Percentiles rank a stretch among this genome's conserved stretches.
phyloP scores from a whole-genome alignment of 2,113 vertebrate genomes.

The Hippolais icterina region DNA sequence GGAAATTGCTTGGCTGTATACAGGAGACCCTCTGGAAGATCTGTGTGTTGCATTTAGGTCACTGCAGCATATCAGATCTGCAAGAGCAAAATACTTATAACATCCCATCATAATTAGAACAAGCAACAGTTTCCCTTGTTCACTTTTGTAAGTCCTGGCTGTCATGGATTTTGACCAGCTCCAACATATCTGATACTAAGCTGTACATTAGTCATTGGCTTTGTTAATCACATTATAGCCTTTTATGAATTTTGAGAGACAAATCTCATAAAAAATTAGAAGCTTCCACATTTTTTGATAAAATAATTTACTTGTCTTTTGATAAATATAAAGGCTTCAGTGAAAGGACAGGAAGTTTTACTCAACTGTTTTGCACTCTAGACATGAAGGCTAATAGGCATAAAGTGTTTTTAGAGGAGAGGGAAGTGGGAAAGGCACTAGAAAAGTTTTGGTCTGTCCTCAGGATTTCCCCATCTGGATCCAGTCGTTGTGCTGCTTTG shows the following conservation, averaged over 20 bases:
- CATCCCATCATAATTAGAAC: neutral
- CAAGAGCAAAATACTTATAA: neutral
- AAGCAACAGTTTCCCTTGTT: neutral
- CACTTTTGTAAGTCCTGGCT: neutral
- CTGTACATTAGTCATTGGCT: neutral
- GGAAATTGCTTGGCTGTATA: neutral
- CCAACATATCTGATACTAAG: neutral
- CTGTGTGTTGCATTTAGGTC: neutral
- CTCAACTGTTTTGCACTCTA: neutral
- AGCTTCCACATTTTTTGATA: neutral
- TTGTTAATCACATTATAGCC: neutral
- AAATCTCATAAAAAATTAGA: neutral
- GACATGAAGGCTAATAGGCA: neutral
- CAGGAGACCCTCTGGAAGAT: neutral
- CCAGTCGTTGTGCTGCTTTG: fast-evolving
- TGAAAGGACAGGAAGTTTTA: neutral
- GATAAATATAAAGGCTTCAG: neutral
- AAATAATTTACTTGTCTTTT: neutral
- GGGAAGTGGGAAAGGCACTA: neutral
- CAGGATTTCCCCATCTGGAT: neutral
- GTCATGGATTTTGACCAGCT: neutral
- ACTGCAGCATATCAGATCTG: neutral
- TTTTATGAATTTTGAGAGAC: neutral
- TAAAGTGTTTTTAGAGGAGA: neutral
- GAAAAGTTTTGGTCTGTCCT: neutral